Base-by-base conservation (phyloP, 2,113 vertebrate genomes). In the Bos indicus region DNA sequence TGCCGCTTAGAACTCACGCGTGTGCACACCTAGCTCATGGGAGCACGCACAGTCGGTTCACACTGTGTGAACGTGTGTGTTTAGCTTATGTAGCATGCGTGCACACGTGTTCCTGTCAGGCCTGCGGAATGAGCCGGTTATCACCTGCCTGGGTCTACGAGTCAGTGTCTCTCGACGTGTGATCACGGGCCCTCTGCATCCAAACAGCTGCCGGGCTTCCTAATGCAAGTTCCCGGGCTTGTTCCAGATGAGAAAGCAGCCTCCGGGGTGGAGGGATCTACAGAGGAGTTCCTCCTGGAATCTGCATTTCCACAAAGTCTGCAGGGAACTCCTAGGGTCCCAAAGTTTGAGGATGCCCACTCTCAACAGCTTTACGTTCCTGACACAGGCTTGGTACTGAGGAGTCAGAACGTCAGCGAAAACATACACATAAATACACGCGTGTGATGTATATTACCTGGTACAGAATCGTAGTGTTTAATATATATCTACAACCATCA, bases 31-130 rank as follows among this genome's bases (percentile, higher is more conserved):
- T 14, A 56, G 52, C 52, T 56, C 51, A n/a, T 0, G 17, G 48
- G 48, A 33, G 48, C 48, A 21, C 0, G 30, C 78, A 52, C 48
- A 13, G 9, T 6, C 5, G 7, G 54, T 1, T 43, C 25, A 43
- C n/a, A 52, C 15, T 36, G 26, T n/a, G 15, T 54, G 19, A 28
- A 33, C 3, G 77, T 48, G 28, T 33, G 30, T 11, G 13, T 16
- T 54, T 25, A 56, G 21, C 33, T 83, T 25, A 36, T 2, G 23
- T 1, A 40, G 82, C n/a, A 36, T 0, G 4, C 11, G 19, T 25
- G 56, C 25, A 82, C 48, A n/a, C 10, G 5, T 52, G 30, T n/a
- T 52, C 48, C 78, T 13, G 17, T 82, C 80, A 21, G 28, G 30
- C 80, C 80, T 12, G 30, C 6, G 17, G 17, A 23, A n/a, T n/a